Conservation (phyloP, 92 coral and sea anemone genomes). For the Phenganax stokvisi region DNA sequence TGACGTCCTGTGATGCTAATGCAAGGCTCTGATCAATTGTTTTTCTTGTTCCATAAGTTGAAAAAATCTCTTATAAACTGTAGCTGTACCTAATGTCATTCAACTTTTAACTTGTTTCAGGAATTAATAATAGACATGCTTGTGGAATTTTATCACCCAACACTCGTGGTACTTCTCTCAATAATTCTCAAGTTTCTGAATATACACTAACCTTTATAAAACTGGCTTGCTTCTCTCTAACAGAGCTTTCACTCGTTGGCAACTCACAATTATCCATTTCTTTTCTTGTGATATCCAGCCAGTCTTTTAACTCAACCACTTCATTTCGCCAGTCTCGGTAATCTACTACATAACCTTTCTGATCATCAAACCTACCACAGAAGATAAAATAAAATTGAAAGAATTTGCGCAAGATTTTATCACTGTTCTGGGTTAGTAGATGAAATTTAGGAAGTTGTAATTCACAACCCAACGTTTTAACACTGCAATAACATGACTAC, state of each 20-base stretch:
- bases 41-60: background rate
- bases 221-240: constrained; percentile 28
- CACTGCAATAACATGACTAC: no score
- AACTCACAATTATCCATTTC: constrained; percentile 32
- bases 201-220: constrained; percentile 19
- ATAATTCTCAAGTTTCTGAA: background rate
- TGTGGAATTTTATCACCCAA: no score
- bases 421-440: no score
- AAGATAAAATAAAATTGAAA: no score
- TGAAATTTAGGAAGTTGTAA: no score
- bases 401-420: no score
- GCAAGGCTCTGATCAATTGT: no score
- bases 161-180: no score
- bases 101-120: background rate
- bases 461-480: no score
- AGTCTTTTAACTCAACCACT: constrained; percentile 9
- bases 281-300: constrained; percentile 23
- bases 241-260: constrained; percentile 30
- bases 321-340: constrained; percentile 29
- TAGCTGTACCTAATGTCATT: background rate
- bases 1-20: no score
- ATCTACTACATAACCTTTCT: constrained; percentile 24
- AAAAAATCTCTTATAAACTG: background rate
- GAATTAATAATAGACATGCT: background rate
- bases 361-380: constrained; percentile 26